Conservation (phyloP, 2,888 invertebrate species). For the Malthinus flaveolus region DNA sequence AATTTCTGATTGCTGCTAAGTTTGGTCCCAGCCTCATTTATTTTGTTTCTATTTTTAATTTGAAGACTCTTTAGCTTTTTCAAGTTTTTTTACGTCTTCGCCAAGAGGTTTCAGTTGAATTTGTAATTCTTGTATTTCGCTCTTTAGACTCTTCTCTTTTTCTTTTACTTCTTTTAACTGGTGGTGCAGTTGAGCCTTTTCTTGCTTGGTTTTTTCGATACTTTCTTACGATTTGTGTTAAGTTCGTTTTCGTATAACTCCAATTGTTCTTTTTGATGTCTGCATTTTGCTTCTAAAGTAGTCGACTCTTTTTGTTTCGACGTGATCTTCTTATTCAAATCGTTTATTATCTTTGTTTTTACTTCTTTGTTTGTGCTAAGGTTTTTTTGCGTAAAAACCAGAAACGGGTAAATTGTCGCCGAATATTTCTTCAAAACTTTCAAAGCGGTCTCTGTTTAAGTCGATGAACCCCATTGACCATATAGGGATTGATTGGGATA, state of each 20-base stretch:
- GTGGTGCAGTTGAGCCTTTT: conserved; percentile 53
- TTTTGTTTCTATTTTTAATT: conserved; percentile 44
- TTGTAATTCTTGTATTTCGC: conserved; percentile 45
- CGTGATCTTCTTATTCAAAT: conserved; percentile 55
- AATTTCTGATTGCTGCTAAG: conserved; percentile 54
- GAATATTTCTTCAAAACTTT: conserved; percentile 67
- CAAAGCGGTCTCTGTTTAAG: too few relatives aligned
- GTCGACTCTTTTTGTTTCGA: conserved; percentile 59
- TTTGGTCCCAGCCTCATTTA: conserved; percentile 56
- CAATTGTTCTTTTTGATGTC: conserved; percentile 63
- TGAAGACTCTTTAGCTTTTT: conserved; percentile 33
- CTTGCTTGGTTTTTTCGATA: conserved; percentile 60
- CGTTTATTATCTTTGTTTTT: conserved; percentile 59
- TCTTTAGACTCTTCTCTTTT: conserved; percentile 42
- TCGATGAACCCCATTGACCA: too few relatives aligned
- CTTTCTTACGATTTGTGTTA: conserved; percentile 42
- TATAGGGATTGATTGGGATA: too few relatives aligned
- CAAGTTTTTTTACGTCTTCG: conserved; percentile 42
- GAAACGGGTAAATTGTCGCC: conserved; percentile 63
- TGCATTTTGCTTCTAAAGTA: conserved; percentile 66
- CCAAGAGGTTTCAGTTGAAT: conserved; percentile 37
- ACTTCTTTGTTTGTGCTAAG: conserved; percentile 63
- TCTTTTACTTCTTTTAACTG: conserved; percentile 53
- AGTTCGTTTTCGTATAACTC: conserved; percentile 65
- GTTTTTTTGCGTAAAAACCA: conserved; percentile 58